Evolutionary conservation across 2,797 vertebrate genomes (phyloP), one percentile per base, ranked within the genome.

Genomic region (Meriones psammophilus): DNA sequence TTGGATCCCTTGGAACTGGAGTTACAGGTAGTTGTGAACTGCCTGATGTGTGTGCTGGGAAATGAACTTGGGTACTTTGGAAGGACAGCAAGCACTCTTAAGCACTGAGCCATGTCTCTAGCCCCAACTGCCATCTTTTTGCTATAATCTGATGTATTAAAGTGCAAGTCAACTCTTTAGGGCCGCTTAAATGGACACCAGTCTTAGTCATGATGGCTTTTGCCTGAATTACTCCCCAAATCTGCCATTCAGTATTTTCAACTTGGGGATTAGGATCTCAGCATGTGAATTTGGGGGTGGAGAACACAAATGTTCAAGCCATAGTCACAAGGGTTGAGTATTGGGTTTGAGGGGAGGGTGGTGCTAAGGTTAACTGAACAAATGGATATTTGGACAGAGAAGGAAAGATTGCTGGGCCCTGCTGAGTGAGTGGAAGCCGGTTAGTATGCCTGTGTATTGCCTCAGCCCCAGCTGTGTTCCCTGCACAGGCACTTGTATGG

Each of bases 391-490:
- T 58, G 13, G 4, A 13, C 18, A 6, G 78, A 60, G 71, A 46
- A 68, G 68, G 81, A 4, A 60, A 24, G 4, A 10, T 14, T 28
- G 80, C 74, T 39, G 46, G 54, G 50, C 22, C 60, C 80, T 36
- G 73, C 78, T 33, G 8, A 46, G 33, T 1, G 28, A 28, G 7
- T 0, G 39, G 71, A 24, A 8, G 36, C 8, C 33, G 8, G n/a
- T 26, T 62, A 36, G 4, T 3, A 2, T 3, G 46, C n/a, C 14
- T 4, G 7, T 8, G 5, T 2, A 3, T n/a, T 39, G 10, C 46
- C 24, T 71, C n/a, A 20, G 54, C 58, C n/a, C 24, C 24, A 5
- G 62, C 58, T 6, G 1, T 33, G 46, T 36, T 54, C 8, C n/a
- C 54, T 30, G 54, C 36, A 22, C n/a, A 20, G n/a, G 54, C n/a